Conservation (phyloP, 2,113 vertebrate genomes). For the Callaeas wilsoni region DNA sequence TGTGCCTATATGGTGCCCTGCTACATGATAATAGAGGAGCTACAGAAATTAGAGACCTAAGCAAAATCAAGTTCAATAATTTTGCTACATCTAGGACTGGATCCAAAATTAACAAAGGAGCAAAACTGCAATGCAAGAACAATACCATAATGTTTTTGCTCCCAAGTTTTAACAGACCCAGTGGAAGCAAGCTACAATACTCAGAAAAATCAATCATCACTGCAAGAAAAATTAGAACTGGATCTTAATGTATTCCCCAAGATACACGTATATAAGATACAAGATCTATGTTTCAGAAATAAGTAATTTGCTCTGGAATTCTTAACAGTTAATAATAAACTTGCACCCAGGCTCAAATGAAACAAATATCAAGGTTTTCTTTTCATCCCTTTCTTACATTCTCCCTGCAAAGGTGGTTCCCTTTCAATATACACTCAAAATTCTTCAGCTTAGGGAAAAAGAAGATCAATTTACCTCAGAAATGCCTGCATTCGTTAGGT, state of each 20-base stretch:
- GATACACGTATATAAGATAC: too few relatives aligned
- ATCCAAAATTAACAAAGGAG: constrained; percentile 63
- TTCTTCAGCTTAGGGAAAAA: background rate
- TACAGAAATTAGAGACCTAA: constrained; percentile 66
- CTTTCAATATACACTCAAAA: background rate
- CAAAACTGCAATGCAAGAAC: constrained; percentile 58
- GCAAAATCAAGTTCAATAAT: constrained; percentile 67
- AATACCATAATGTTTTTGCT: background rate
- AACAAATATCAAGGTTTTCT: background rate
- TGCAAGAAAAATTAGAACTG: constrained; percentile 13
- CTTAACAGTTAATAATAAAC: background rate
- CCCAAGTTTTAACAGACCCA: background rate
- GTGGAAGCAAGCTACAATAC: background rate
- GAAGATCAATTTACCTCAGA: background rate
- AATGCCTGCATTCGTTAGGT: background rate
- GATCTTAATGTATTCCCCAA: background rate
- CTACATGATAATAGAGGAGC: constrained; percentile 62
- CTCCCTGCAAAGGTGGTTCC: background rate
- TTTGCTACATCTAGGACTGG: constrained; percentile 41
- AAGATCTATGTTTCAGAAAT: constrained; percentile 14
- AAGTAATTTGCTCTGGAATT: background rate
- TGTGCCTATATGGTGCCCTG: constrained; percentile 61
- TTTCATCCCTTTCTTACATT: background rate
- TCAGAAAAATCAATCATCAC: background rate
- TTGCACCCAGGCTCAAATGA: background rate